These are phyloP conservation scores for Ibidorhyncha struthersii DNA, from an alignment of 2,113 vertebrate species.

Conservation along the genomic window DNA sequence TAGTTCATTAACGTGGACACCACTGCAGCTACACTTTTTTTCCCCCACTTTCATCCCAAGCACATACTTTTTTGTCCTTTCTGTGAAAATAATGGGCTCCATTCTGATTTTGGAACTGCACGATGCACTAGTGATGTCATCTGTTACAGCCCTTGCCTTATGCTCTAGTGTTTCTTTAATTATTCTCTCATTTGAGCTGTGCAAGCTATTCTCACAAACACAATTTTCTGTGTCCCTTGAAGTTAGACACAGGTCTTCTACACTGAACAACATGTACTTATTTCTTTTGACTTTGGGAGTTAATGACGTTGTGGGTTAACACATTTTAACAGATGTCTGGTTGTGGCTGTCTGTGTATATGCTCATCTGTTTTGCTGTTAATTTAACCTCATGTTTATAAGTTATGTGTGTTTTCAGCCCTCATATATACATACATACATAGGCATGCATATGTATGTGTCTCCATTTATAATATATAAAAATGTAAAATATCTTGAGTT, in stretches of 20 bases:
- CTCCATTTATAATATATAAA: neutral
- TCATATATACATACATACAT: neutral
- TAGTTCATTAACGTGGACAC: neutral
- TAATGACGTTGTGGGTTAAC: neutral
- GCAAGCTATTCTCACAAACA: too few relatives aligned
- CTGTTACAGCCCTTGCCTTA: neutral
- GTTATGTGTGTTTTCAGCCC: neutral
- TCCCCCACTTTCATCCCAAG: neutral
- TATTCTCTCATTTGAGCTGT: neutral
- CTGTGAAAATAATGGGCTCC: neutral
- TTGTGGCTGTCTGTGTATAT: neutral
- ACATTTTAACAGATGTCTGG: neutral
- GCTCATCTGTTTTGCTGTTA: neutral
- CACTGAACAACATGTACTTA: neutral
- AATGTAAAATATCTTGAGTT: neutral
- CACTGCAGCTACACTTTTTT: neutral
- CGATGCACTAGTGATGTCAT: neutral
- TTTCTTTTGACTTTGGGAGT: neutral
- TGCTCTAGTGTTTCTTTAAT: neutral
- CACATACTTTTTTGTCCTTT: accelerated
- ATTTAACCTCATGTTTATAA: neutral
- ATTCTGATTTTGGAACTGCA: neutral
- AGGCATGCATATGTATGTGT: neutral
- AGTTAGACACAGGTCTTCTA: neutral
- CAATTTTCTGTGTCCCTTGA: neutral